Evolutionary conservation across 2,113 vertebrate genomes (phyloP).

Genomic region (Acanthisitta chloris): DNA sequence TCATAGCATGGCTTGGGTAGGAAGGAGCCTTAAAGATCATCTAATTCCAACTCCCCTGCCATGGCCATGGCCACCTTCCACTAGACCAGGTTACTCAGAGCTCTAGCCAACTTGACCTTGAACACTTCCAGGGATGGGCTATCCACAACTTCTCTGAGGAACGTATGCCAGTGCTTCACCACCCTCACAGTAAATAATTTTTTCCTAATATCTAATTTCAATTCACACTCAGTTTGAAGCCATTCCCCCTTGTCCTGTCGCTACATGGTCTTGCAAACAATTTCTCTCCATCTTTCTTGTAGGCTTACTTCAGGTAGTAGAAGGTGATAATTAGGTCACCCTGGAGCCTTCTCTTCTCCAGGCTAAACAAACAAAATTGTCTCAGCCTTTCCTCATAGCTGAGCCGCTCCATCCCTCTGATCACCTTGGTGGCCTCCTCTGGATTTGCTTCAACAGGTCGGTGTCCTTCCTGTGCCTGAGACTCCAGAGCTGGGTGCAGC

Average conservation of each 20-base stretch:
- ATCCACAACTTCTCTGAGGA: not conserved
- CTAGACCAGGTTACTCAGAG: not conserved
- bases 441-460: fast-evolving
- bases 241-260: no score
- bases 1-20: not conserved
- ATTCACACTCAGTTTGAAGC: not conserved
- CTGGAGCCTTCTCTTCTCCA: not conserved
- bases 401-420: not conserved
- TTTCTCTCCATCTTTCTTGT: not conserved
- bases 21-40: not conserved
- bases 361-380: not conserved
- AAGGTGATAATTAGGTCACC: not conserved
- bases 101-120: not conserved
- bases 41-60: fast-evolving
- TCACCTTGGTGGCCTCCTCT: not conserved
- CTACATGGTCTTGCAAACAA: not conserved
- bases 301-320: not conserved
- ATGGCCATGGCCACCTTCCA: no score
- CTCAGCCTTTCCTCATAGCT: not conserved
- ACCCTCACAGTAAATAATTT: not conserved
- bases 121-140: not conserved
- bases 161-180: not conserved
- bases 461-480: not conserved
- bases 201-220: not conserved
- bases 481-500: not conserved